These are phyloP conservation scores for Prinia subflava DNA, from an alignment of 2,113 vertebrate genomes.

Conservation along the genomic window DNA sequence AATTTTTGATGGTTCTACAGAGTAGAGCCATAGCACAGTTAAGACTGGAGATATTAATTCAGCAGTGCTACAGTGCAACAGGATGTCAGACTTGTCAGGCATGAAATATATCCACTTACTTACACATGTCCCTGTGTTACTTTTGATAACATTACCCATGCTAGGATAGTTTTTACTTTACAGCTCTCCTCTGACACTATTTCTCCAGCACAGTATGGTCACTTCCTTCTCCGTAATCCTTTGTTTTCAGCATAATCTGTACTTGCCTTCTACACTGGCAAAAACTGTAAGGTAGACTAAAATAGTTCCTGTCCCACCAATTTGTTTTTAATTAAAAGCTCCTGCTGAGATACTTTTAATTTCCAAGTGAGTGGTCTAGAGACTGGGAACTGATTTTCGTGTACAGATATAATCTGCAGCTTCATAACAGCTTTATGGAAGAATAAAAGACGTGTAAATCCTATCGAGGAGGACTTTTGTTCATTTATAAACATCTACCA, in stretches of 20 bases:
- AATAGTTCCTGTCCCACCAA: background rate
- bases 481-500: background rate
- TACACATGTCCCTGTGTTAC: background rate
- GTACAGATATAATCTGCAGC: background rate
- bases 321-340: background rate
- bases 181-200: background rate
- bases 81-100: background rate
- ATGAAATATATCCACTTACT: background rate
- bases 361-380: background rate
- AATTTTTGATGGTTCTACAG: background rate
- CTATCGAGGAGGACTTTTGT: background rate
- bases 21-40: background rate
- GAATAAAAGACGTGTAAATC: background rate
- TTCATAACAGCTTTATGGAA: background rate
- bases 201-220: background rate
- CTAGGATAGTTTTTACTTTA: background rate
- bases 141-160: background rate
- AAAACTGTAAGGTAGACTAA: fast-evolving
- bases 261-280: background rate
- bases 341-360: background rate
- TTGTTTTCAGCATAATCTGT: background rate
- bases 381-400: background rate
- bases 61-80: background rate
- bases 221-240: background rate
- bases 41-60: background rate